These are phyloP conservation scores for Pseudachorutes palmiensis DNA, from an alignment of 1,140 invertebrate genomes.

Conservation along the genomic window DNA sequence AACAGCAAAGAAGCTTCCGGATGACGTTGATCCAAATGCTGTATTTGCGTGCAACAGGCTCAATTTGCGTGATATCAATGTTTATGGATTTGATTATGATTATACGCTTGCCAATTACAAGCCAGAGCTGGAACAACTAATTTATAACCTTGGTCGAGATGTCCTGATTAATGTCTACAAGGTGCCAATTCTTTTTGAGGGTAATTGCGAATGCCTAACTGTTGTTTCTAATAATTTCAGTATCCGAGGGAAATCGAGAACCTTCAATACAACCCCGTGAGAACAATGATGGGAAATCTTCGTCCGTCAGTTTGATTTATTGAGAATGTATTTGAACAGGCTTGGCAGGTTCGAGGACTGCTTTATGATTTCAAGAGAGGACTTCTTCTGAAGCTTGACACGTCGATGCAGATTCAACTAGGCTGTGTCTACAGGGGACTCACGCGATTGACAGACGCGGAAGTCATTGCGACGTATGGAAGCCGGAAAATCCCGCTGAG, in stretches of 20 bases:
- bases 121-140: conserved; percentile 74
- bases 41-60: conserved; percentile 98
- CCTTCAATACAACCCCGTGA: conserved; percentile 61
- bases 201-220: background rate
- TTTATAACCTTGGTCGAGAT: conserved; percentile 84
- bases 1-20: conserved; percentile 74
- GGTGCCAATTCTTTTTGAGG: conserved; percentile 49
- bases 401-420: conserved; percentile 91
- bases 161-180: conserved; percentile 79
- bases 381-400: conserved; percentile 88
- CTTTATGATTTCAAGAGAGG: conserved; percentile 96
- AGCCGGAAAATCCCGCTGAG: conserved; percentile 71
- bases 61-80: conserved; percentile 78
- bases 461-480: conserved; percentile 77
- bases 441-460: conserved; percentile 67
- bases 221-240: conserved; percentile 49
- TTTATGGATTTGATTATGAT: conserved; percentile 98
- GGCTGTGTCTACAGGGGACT: conserved; percentile 87
- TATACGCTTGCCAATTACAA: conserved; percentile 96
- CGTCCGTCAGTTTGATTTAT: background rate
- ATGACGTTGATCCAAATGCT: conserved; percentile 70
- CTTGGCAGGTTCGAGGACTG: conserved; percentile 48
- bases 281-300: background rate
- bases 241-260: conserved; percentile 78
- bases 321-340: background rate